phyloP scores from a whole-genome alignment of 2,113 vertebrate species.

The Globicephala melas region DNA sequence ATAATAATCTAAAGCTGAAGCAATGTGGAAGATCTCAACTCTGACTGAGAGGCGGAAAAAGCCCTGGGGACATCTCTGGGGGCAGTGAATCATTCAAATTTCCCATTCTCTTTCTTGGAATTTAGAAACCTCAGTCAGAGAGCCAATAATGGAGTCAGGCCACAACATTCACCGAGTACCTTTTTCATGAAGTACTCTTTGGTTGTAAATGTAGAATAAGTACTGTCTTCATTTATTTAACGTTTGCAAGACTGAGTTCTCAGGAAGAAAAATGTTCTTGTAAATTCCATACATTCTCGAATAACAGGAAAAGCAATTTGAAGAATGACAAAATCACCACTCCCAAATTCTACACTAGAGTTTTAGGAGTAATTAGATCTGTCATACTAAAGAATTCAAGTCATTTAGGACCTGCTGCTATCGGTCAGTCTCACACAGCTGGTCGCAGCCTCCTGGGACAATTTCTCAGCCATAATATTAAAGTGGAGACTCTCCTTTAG shows the following conservation, averaged over 20 bases:
- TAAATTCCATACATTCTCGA: not conserved
- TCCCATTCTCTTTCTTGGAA: not conserved
- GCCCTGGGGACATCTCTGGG: not conserved
- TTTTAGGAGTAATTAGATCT: not conserved
- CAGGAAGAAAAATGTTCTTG: not conserved
- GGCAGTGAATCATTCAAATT: not conserved
- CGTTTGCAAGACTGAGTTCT: conserved; percentile 4
- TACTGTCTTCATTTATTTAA: not conserved
- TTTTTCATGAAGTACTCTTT: not conserved
- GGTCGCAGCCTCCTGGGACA: not conserved
- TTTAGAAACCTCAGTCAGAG: not conserved
- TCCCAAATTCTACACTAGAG: not conserved
- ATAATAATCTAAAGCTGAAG: not conserved
- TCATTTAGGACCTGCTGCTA: not conserved
- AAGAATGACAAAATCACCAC: conserved; percentile 11
- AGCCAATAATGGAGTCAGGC: not conserved
- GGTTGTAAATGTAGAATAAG: not conserved
- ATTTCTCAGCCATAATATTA: not conserved
- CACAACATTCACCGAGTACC: not conserved
- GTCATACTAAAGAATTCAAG: not conserved
- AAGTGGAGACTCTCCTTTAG: not conserved
- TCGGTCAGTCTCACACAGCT: not conserved
- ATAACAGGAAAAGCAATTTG: not conserved
- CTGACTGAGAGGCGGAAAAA: not conserved
- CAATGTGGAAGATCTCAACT: not conserved